phyloP scores from a whole-genome alignment of 2,797 vertebrate genomes.

The Pempheris klunzingeri region DNA sequence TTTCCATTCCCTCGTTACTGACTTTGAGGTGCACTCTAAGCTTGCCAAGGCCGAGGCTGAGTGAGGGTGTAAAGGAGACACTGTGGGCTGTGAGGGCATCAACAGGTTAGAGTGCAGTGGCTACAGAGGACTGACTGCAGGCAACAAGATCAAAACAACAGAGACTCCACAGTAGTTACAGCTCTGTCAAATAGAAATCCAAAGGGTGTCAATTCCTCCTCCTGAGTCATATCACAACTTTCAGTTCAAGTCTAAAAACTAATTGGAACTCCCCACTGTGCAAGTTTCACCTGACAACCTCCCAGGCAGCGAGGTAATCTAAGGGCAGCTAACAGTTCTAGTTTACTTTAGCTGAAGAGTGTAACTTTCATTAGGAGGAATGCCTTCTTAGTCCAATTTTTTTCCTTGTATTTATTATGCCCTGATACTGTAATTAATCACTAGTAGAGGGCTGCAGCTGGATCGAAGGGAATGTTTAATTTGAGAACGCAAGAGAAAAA shows the following conservation, averaged over 20 bases:
- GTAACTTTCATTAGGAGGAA: no score
- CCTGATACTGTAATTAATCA: no score
- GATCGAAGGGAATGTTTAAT: no score
- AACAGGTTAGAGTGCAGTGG: no score
- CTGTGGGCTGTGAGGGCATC: not conserved
- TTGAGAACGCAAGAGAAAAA: no score
- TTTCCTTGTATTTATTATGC: no score
- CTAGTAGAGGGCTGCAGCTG: no score
- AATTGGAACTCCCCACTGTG: conserved; percentile 3
- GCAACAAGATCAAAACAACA: not conserved
- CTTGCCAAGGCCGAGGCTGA: not conserved
- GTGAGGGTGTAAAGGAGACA: not conserved
- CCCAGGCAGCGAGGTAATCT: not conserved
- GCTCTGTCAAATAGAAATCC: not conserved
- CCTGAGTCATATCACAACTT: conserved; percentile 7
- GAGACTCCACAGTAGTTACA: not conserved
- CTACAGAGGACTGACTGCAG: not conserved
- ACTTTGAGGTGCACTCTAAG: not conserved
- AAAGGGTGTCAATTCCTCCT: not conserved
- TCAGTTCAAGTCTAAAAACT: conserved; percentile 12
- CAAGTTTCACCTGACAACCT: not conserved
- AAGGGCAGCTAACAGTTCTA: not conserved
- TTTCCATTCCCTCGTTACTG: not conserved
- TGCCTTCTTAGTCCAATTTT: no score
- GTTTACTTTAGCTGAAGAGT: not conserved